phyloP scores from a whole-genome alignment of 2,888 invertebrate species.

The Drosophila buzzatii region DNA sequence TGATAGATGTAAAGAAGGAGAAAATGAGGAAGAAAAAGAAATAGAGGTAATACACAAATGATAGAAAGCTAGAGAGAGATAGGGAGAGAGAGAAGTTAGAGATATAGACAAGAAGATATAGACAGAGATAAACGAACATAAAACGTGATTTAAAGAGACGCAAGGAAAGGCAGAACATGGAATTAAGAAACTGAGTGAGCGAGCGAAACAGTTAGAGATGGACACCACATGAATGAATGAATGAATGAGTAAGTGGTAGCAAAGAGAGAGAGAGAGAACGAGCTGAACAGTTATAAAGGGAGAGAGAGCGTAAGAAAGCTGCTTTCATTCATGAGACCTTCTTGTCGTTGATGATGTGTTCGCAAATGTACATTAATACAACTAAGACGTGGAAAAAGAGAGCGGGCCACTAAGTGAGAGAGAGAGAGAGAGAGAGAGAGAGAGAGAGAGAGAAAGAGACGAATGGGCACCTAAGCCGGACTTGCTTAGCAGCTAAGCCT shows the following conservation, averaged over 20 bases:
- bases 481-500: slow-evolving; percentile 1
- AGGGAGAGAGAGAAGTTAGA: background rate
- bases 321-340: background rate
- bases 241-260: background rate
- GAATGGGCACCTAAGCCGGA: background rate
- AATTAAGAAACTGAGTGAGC: background rate
- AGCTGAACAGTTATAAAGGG: background rate
- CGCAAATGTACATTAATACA: background rate
- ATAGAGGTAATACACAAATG: too few species aligned
- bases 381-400: background rate
- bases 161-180: background rate
- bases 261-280: background rate
- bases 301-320: background rate
- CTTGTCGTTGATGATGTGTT: background rate
- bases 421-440: background rate
- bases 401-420: too few species aligned
- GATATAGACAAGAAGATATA: too few species aligned
- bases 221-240: background rate
- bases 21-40: background rate
- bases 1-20: background rate
- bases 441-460: background rate
- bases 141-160: background rate
- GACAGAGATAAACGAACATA: too few species aligned
- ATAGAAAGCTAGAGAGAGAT: too few species aligned
- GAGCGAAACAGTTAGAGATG: background rate